Percentiles rank a stretch among this genome's conserved stretches.
phyloP scores from a whole-genome alignment of 2,888 invertebrate genomes.

The Ectobius pallidus region DNA sequence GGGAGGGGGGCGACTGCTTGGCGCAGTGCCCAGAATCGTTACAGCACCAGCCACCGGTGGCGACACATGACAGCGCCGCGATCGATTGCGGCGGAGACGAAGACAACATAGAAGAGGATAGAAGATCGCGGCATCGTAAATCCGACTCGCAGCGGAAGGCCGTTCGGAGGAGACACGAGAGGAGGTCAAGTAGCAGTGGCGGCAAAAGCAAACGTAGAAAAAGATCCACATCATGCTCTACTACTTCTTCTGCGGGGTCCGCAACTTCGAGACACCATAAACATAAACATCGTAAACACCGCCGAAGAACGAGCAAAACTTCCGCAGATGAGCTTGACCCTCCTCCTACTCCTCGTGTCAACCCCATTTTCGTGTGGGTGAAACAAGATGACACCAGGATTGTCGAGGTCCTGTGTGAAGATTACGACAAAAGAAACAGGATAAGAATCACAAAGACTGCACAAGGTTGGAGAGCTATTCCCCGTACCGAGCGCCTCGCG shows the following conservation, averaged over 20 bases:
- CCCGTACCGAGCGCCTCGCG: conserved; percentile 68
- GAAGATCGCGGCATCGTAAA: conserved; percentile 46
- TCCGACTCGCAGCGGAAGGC: conserved; percentile 44
- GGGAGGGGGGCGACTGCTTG: conserved; percentile 45
- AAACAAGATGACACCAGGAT: conserved; percentile 80
- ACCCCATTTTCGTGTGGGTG: conserved; percentile 86
- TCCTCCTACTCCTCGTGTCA: conserved; percentile 67
- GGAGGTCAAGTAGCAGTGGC: conserved; percentile 54
- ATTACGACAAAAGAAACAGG: conserved; percentile 85
- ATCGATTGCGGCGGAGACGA: conserved; percentile 43
- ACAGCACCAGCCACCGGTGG: conserved; percentile 38
- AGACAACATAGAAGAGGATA: conserved; percentile 47
- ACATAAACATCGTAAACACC: conserved; percentile 46
- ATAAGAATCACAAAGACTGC: conserved; percentile 82
- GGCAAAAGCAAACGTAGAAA: conserved; percentile 48
- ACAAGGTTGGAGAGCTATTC: conserved; percentile 82
- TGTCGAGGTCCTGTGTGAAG: conserved; percentile 84
- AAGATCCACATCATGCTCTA: conserved; percentile 51
- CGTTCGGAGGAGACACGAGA: conserved; percentile 43
- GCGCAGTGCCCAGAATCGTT: conserved; percentile 46
- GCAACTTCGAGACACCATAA: conserved; percentile 46
- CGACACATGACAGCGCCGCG: conserved; percentile 47
- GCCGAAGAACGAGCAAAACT: conserved; percentile 43
- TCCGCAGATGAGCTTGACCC: conserved; percentile 49
- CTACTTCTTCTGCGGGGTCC: conserved; percentile 46